Base-by-base conservation (phyloP, 2,797 vertebrate species). In the Pseudocheirus occidentalis region DNA sequence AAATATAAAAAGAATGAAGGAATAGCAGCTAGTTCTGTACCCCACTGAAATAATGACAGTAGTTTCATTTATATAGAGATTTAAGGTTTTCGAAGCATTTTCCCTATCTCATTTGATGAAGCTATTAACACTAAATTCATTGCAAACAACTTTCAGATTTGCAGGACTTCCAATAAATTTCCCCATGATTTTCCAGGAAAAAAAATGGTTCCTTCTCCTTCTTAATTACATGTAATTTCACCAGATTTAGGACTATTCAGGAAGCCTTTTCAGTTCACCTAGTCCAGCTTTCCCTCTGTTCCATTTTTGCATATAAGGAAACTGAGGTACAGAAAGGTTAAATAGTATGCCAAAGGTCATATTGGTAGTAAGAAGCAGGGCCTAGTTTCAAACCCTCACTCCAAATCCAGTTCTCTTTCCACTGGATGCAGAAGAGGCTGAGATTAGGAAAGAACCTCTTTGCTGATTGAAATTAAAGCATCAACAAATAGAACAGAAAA, bases 201-300 rank as follows among this genome's bases (percentile, higher is more conserved):
- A 93, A 29, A 95, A 93, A 92, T 34, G 73, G 91, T 94, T 34
- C 34, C 50, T 94, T 95, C 93, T 90, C 57, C 27, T 53, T n/a
- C 93, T 62, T 94, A 95, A 92, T 95, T 91, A 96, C 90, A 94
- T 27, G 31, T 50, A 34, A 93, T 66, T n/a, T 66, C 62, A 66
- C 62, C 34, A 73, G 40, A 46, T 46, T 24, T 40, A 46, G 18
- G 24, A 46, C 21, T 46, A 3, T 27, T 81, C 73, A 24, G 40
- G 21, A 81, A 81, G 21, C 4, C 1, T 73, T 21, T 40, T 40
- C n/a, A 73, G 66, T 40, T 73, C 66, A 73, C 16, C n/a, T 73
- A 73, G n/a, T 5, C 16, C n/a, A 73, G 5, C 66, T 73, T 81
- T 21, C 9, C 73, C 21, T 46, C 40, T 46, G 66, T 40, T 46